Evolutionary conservation across 1,140 invertebrate genomes (phyloP), one percentile per base, ranked within the genome.

Genomic region (Pygmarrhopalites habei): DNA sequence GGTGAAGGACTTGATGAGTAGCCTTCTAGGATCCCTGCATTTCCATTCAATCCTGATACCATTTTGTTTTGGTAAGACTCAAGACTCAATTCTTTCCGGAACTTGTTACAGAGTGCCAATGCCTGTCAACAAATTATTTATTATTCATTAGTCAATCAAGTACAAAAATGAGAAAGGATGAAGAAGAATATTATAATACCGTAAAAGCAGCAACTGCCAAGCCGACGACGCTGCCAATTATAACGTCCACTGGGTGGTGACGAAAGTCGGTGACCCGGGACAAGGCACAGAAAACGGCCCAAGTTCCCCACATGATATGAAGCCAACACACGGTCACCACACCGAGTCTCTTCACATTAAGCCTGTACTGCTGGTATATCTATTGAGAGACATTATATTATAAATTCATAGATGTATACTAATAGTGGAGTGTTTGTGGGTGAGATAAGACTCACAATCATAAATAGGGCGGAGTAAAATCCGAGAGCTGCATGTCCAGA

Each of bases 401-500:
- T 5, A 35, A 35, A 35, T n/a, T n/a, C 32, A 35, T 35, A 35
- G 15, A 15, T 35, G 15, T n/a, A n/a, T n/a, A n/a, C 5, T 7
- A 35, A 35, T 35, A 35, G 32, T 35, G 15, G 32, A 35, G n/a
- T n/a, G n/a, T n/a, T n/a, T n/a, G n/a, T n/a, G n/a, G n/a, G n/a
- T n/a, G n/a, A n/a, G n/a, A 17, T 23, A 26, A 17, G 5, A 49
- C 29, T 3, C 60, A 67, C 68, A 17, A 65, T 63, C 68, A 70
- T 70, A 53, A 70, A 67, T 30, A 70, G 19, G 3, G 59, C 65
- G 2, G 68, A 12, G 44, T 65, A 70, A 28, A 67, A 64, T 26
- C 55, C 56, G 7, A 70, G 19, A 19, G 68, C 65, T 26, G 68
- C 52, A 39, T 70, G 68, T 39, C 68, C 68, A 15, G 65, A 67